phyloP scores from a whole-genome alignment of 2,113 vertebrate genomes.

The Thinocorus orbignyianus region DNA sequence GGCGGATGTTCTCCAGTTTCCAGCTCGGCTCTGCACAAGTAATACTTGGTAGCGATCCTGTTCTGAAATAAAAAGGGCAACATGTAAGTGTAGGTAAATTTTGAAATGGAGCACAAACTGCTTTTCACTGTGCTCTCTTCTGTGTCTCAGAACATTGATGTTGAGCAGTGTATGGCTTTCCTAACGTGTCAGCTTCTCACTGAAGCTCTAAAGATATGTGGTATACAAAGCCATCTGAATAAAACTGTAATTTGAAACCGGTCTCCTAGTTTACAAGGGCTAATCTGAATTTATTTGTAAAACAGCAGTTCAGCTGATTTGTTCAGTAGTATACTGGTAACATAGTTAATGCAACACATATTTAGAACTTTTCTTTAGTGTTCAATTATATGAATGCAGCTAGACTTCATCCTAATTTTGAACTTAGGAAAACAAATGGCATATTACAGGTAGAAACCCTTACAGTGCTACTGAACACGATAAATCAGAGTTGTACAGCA shows the following conservation, averaged over 20 bases:
- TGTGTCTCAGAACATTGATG: neutral
- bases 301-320: neutral
- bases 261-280: neutral
- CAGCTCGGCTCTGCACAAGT: neutral
- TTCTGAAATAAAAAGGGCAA: neutral
- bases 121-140: neutral
- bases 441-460: neutral
- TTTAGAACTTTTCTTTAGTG: too few relatives aligned
- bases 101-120: neutral
- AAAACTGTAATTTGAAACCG: neutral
- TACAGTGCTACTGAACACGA: neutral
- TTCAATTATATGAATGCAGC: too few relatives aligned
- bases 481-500: neutral
- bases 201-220: neutral
- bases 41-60: neutral
- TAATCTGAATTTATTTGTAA: neutral
- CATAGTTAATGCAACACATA: neutral
- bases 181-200: neutral
- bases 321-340: neutral
- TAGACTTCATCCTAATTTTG: neutral
- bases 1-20: neutral
- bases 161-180: neutral
- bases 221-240: neutral
- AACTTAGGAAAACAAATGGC: neutral
- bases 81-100: neutral